These are phyloP conservation scores for Phacellophora camtschatica DNA, from an alignment of 30 jellyfish, hydroid and myxozoan species.

Conservation along the genomic window DNA sequence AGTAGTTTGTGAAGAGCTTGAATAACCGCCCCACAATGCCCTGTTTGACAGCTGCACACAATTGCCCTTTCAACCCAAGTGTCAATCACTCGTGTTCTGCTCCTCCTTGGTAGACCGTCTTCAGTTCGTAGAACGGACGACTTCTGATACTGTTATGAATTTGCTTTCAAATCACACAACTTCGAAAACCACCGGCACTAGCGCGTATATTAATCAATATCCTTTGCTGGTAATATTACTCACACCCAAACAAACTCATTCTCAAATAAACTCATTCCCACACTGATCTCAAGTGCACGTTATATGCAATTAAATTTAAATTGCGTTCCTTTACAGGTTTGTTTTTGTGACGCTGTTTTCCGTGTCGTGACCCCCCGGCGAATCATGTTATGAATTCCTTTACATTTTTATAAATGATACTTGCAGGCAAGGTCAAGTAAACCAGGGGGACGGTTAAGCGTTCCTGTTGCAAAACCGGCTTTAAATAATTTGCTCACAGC, in stretches of 20 bases:
- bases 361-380: conserved; percentile 70
- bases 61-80: conserved; percentile 48
- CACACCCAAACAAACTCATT: too few species aligned
- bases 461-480: conserved; percentile 20
- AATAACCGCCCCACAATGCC: conserved; percentile 89
- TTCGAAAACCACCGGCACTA: neutral
- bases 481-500: conserved; percentile 46
- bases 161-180: neutral
- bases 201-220: conserved; percentile 24
- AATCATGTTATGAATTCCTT: conserved; percentile 55
- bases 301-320: conserved; percentile 37
- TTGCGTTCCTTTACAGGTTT: conserved; percentile 50
- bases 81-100: conserved; percentile 58
- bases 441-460: conserved; percentile 45
- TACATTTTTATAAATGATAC: conserved; percentile 54
- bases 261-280: conserved; percentile 15
- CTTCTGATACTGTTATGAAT: conserved; percentile 14
- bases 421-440: conserved; percentile 42
- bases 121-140: conserved; percentile 33
- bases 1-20: conserved; percentile 76
- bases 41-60: conserved; percentile 86
- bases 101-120: conserved; percentile 73
- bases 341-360: conserved; percentile 53
- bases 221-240: conserved; percentile 1
- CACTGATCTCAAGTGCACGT: conserved; percentile 53